Percentiles rank a stretch among this genome's conserved stretches.
Conservation (phyloP, 2,113 vertebrate genomes). For the Canis aureus region DNA sequence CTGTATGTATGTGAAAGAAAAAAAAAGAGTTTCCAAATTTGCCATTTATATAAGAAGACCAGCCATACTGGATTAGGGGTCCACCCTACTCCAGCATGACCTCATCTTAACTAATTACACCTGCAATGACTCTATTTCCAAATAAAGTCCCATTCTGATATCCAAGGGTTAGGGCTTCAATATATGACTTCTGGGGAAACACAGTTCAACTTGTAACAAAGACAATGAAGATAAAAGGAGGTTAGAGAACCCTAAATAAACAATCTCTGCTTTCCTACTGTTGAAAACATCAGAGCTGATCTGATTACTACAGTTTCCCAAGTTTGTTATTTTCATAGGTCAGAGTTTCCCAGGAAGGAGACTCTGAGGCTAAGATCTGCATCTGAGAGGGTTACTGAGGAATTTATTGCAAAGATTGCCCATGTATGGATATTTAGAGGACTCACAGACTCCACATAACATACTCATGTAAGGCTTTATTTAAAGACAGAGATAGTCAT, state of each 20-base stretch:
- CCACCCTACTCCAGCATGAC: neutral
- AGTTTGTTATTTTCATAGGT: neutral
- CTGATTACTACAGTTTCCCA: neutral
- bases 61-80: neutral
- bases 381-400: neutral
- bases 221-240: neutral
- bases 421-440: neutral
- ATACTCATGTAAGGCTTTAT: neutral
- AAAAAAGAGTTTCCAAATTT: neutral
- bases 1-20: neutral
- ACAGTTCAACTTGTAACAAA: constrained; percentile 6
- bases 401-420: neutral
- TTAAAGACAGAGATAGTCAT: neutral
- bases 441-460: neutral
- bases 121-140: neutral
- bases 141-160: neutral
- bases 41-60: neutral
- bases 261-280: neutral
- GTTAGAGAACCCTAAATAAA: neutral
- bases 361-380: neutral
- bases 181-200: neutral
- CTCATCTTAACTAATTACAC: neutral
- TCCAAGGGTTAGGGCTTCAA: neutral
- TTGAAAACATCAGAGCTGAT: neutral
- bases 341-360: neutral